phyloP scores from a whole-genome alignment of 2,888 invertebrate genomes.

The Lordiphosa andalusiaca region DNA sequence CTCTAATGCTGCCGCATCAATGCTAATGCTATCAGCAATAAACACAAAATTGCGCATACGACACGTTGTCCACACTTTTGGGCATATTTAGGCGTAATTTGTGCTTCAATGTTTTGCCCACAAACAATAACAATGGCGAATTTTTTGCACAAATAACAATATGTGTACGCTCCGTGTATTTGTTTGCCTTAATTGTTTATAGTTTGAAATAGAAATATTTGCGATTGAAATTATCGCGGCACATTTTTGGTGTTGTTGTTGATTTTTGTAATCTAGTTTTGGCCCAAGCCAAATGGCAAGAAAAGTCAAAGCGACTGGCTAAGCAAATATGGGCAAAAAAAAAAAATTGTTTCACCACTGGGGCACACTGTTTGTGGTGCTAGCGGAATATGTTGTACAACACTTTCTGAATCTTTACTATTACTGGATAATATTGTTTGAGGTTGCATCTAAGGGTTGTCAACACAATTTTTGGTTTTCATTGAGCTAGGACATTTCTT shows the following conservation, averaged over 20 bases:
- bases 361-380: no score
- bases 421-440: no score
- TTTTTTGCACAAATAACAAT: conserved; percentile 55
- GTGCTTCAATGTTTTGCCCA: conserved; percentile 7
- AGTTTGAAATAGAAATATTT: conserved; percentile 71
- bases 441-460: no score
- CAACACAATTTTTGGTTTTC: no score
- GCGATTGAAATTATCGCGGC: conserved; percentile 66
- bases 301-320: conserved; percentile 62
- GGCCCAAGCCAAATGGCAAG: conserved; percentile 10
- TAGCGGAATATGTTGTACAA: no score
- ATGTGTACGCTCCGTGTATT: conserved; percentile 50
- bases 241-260: conserved; percentile 36
- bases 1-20: background rate
- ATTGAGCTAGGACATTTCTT: no score
- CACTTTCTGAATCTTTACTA: no score
- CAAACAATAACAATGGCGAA: conserved; percentile 11
- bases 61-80: conserved; percentile 52
- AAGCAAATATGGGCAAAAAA: conserved; percentile 59
- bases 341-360: no score
- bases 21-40: conserved; percentile 59
- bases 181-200: conserved; percentile 72
- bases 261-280: conserved; percentile 18
- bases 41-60: conserved; percentile 62
- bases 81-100: conserved; percentile 67